Base-by-base conservation (phyloP, 2,113 vertebrate species). In the Pteruthius melanotis region DNA sequence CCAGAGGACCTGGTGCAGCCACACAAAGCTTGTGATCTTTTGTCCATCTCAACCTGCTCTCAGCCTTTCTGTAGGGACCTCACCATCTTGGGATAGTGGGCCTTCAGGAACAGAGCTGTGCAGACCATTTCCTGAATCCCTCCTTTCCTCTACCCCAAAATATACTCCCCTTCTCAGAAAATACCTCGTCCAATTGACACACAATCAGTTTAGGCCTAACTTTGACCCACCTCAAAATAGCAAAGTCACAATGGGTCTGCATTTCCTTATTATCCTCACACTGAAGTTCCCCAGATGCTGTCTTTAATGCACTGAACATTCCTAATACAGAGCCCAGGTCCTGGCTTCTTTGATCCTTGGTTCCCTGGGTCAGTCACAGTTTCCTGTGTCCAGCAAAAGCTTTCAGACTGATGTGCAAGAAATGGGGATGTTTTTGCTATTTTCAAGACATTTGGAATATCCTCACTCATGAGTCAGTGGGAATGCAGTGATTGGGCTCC, bases 401-500 rank as follows among this genome's bases (percentile, higher is more conserved):
- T 77, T 91, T n/a, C 74, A 85, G 75, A 80, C 40, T 60, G 44
- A 83, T 61, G 84, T 68, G 54, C 63, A 94, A 94, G 71, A 93
- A 87, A 76, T 31, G 37, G 42, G 80, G 80, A 96, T 81, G 81
- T 40, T 95, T 77, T 90, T 88, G 75, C 76, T 94, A 50, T 96
- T 96, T 97, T 92, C 75, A 93, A 93, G 82, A 90, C 0, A 39
- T 82, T 88, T 92, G 95, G 64, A 75, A 82, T 80, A 86, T 96
- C 71, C 70, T 97, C 3, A 13, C 60, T 78, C 16, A 82, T 93
- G 87, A 95, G 76, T 97, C 94, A 96, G 87, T 92, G 92, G 80
- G 65, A 93, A 82, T 1, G 6, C 64, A 84, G 57, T 20, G 70
- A 96, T 94, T 92, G 92, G 94, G 33, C 64, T 77, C 47, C 83